Evolutionary conservation across 2,797 vertebrate species (phyloP).

Genomic region (Betta splendens): DNA sequence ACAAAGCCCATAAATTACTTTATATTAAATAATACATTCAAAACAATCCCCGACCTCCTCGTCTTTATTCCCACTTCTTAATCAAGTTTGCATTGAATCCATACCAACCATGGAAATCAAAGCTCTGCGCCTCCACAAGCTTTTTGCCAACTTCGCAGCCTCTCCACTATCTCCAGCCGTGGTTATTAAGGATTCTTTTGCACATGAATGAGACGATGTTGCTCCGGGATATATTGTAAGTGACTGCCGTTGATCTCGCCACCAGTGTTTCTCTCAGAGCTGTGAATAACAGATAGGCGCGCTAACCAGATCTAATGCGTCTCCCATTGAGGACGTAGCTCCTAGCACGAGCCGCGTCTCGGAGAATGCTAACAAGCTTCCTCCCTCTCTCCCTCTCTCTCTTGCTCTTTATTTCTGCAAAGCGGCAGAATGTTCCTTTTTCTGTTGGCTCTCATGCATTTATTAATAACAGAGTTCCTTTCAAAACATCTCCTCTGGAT

Average conservation of each 20-base stretch:
- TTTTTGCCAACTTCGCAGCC: conserved; percentile 72
- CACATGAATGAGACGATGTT: conserved; percentile 59
- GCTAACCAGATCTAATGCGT: conserved; percentile 74
- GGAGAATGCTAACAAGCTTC: conserved; percentile 69
- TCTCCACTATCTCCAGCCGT: conserved; percentile 44
- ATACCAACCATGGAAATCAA: conserved; percentile 58
- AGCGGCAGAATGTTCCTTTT: conserved; percentile 71
- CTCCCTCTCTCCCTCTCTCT: no score
- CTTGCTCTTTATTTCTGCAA: conserved; percentile 60
- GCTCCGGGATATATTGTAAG: conserved; percentile 71
- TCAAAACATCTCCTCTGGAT: conserved; percentile 78
- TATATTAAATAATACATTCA: conserved; percentile 63
- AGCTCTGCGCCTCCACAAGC: conserved; percentile 45
- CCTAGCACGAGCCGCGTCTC: conserved; percentile 57
- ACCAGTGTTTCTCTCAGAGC: conserved; percentile 74
- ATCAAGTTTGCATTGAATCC: conserved; percentile 54
- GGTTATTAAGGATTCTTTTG: conserved; percentile 68
- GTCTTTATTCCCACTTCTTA: conserved; percentile 33
- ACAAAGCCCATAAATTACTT: conserved; percentile 53
- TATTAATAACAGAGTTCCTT: conserved; percentile 78
- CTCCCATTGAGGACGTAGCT: conserved; percentile 67
- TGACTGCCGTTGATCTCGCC: conserved; percentile 78
- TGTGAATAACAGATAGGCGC: conserved; percentile 78
- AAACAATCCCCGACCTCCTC: not conserved
- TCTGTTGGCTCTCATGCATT: conserved; percentile 77